Base-by-base conservation (phyloP, 2,113 vertebrate genomes). In the Pungitius pungitius region DNA sequence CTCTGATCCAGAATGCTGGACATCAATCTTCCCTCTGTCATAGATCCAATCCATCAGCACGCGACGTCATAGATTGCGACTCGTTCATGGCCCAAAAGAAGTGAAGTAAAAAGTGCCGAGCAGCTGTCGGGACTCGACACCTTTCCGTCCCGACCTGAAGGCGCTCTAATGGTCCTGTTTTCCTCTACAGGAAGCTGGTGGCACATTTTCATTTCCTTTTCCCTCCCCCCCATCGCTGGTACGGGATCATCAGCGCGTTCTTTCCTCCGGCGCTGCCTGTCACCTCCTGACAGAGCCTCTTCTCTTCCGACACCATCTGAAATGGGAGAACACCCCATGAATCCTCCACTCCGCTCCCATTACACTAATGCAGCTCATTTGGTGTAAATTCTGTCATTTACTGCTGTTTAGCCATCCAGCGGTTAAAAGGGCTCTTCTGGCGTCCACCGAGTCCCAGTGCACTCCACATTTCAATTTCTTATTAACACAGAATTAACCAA, bases 401-500 rank as follows among this genome's bases (percentile, higher is more conserved):
- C 73, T 76, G 81, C 78, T 83, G 78, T 93, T 92, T 91, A 92
- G 86, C 84, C 80, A 83, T 79, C 72, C 72, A 76, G 54, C 63
- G 45, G 87, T 90, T 85, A 88, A 87, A 87, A 84, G 56, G 79
- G 66, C 75, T 83, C 81, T 85, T 80, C 69, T 84, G 69, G 68
- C 40, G 15, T 68, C 80, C 80, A 70, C 68, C 69, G 80, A 91
- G 75, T 91, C 87, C 84, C 86, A 83, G 66, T 69, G 51, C 89
- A 81, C 89, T 89, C 78, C 54, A 80, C 89, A 86, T 88, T 92
- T 92, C 89, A 90, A 87, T 88, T 90, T 91, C 87, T 84, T 91
- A 89, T 93, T 92, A 90, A 93, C 90, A 90, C 87, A 90, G 82
- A 92, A 93, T 91, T 87, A 90, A 91, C 82, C 82, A 90, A 89